A percentile compares a stretch with the other conserved stretches of the same genome.
Conservation (phyloP, 1,140 invertebrate genomes). For the Zaprionus ghesquierei region DNA sequence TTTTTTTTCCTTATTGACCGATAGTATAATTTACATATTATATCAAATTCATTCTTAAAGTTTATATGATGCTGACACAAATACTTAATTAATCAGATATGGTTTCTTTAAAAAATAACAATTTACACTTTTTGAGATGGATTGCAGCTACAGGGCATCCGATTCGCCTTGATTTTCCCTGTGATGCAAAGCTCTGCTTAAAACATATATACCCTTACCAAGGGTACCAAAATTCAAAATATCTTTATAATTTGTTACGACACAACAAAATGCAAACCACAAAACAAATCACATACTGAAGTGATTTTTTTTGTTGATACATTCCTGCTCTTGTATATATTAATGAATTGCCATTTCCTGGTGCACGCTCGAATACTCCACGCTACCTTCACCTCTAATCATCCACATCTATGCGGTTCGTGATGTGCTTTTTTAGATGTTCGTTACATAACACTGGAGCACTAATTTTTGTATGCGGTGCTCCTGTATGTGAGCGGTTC, state of each 20-base stretch:
- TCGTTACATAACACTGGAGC: slow-evolving; percentile 29
- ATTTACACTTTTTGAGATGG: too few species aligned
- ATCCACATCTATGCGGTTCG: background rate
- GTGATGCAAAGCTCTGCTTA: background rate
- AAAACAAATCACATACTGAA: slow-evolving; percentile 37
- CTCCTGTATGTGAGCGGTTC: slow-evolving; percentile 11
- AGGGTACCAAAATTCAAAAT: slow-evolving; percentile 16
- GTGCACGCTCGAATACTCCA: slow-evolving; percentile 26
- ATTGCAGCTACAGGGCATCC: too few species aligned
- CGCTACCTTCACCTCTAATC: slow-evolving; percentile 47
- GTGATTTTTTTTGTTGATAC: slow-evolving; percentile 14
- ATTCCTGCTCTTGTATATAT: slow-evolving; percentile 38
- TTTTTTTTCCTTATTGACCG: too few species aligned
- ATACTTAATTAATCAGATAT: too few species aligned
- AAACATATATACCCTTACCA: background rate
- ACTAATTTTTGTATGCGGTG: background rate
- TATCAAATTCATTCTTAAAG: too few species aligned
- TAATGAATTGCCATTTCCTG: slow-evolving; percentile 51
- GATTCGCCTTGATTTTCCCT: too few species aligned
- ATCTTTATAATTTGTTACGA: slow-evolving; percentile 49
- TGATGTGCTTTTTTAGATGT: slow-evolving; percentile 18
- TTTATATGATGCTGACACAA: too few species aligned
- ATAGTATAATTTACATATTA: too few species aligned
- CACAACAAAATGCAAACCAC: slow-evolving; percentile 35
- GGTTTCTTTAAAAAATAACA: too few species aligned